Conservation (phyloP, 2,888 invertebrate genomes). For the Morpho helenor region DNA sequence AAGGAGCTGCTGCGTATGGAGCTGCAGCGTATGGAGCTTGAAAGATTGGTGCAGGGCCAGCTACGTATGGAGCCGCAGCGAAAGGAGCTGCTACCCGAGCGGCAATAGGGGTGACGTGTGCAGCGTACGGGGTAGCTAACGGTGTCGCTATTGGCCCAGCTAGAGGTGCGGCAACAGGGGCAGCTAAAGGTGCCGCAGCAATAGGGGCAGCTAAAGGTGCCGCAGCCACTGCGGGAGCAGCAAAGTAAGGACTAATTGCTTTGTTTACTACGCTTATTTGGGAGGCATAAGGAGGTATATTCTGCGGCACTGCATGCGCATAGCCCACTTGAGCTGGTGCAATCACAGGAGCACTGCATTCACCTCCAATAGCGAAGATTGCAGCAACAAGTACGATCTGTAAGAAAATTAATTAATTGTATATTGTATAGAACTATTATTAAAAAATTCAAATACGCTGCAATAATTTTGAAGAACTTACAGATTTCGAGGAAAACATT, state of each 20-base stretch:
- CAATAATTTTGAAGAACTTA: slow-evolving; percentile 37
- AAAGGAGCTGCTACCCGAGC: slow-evolving; percentile 25
- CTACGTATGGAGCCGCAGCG: slow-evolving; percentile 30
- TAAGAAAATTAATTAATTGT: slow-evolving; percentile 25
- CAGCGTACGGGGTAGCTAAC: slow-evolving; percentile 29
- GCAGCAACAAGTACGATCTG: slow-evolving; percentile 69
- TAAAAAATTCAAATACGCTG: background rate
- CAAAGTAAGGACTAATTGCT: slow-evolving; percentile 53
- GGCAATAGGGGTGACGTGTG: slow-evolving; percentile 28
- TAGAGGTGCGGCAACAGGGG: slow-evolving; percentile 42
- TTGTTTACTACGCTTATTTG: slow-evolving; percentile 78
- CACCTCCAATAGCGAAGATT: slow-evolving; percentile 52
- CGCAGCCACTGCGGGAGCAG: slow-evolving; percentile 42
- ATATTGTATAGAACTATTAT: background rate
- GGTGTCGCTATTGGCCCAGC: slow-evolving; percentile 33
- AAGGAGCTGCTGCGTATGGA: slow-evolving; percentile 29
- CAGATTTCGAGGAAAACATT: slow-evolving; percentile 75
- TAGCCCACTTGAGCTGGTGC: slow-evolving; percentile 80
- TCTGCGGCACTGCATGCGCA: slow-evolving; percentile 79
- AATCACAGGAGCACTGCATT: slow-evolving; percentile 65
- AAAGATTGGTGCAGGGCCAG: slow-evolving; percentile 25
- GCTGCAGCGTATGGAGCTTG: slow-evolving; percentile 15
- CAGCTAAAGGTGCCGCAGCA: slow-evolving; percentile 44
- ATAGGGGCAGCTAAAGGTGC: slow-evolving; percentile 48
- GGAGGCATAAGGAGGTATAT: slow-evolving; percentile 81